Percentiles rank a stretch among this genome's conserved stretches.
phyloP scores from a whole-genome alignment of 2,113 vertebrate genomes.

The Cairina moschata region DNA sequence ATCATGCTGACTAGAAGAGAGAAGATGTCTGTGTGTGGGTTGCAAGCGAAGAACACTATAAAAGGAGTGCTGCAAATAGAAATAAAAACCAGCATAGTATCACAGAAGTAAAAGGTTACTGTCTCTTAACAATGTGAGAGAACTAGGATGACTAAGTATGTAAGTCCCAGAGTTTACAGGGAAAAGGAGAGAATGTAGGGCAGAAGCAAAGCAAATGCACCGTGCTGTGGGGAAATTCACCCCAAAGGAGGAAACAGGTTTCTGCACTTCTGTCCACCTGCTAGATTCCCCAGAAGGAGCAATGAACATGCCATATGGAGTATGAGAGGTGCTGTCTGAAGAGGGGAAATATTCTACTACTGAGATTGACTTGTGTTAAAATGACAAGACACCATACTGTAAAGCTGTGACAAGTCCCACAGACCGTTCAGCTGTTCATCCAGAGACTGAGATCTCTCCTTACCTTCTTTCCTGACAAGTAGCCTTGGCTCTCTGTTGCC shows the following conservation, averaged over 20 bases:
- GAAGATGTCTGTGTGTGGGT: constrained; percentile 21
- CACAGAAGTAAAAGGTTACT: constrained; percentile 6
- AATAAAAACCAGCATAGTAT: neutral
- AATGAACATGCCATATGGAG: neutral
- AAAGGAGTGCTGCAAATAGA: neutral
- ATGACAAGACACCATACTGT: neutral
- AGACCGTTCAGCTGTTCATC: neutral
- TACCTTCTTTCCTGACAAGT: neutral
- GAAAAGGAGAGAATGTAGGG: neutral
- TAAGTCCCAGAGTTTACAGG: neutral
- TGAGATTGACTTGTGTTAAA: neutral
- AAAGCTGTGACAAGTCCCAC: neutral
- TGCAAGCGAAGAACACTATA: neutral
- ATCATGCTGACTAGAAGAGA: neutral
- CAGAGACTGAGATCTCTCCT: neutral
- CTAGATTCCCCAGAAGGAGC: neutral
- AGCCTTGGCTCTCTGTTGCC: neutral
- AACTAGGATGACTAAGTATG: neutral
- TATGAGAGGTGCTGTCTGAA: neutral
- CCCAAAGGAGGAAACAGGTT: neutral
- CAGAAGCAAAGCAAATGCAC: neutral
- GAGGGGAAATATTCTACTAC: neutral
- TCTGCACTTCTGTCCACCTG: neutral
- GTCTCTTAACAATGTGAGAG: neutral
- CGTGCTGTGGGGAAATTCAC: neutral